These are phyloP conservation scores for Galemys pyrenaicus DNA, from an alignment of 2,113 vertebrate species.

Conservation along the genomic window DNA sequence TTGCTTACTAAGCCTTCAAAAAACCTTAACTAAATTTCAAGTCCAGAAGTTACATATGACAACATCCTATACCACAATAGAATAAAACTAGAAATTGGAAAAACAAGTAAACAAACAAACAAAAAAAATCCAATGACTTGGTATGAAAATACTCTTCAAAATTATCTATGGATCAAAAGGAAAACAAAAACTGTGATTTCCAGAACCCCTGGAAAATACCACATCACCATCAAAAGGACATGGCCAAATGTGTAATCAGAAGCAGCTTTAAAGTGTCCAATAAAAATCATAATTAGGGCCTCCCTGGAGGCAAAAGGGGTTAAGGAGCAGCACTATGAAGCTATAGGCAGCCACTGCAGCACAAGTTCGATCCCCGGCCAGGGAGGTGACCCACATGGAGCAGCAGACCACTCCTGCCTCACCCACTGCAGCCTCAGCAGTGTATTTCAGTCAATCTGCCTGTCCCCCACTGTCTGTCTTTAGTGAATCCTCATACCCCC, in stretches of 20 bases:
- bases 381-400: too few relatives aligned
- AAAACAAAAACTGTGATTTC: conserved; percentile 32
- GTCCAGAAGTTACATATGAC: background rate
- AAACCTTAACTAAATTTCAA: conserved; percentile 22
- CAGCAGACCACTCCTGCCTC: too few relatives aligned
- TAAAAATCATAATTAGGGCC: conserved; percentile 27
- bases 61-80: background rate
- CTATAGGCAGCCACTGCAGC: too few relatives aligned
- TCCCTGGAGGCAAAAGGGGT: too few relatives aligned
- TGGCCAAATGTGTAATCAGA: background rate
- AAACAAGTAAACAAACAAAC: background rate
- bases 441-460: too few relatives aligned
- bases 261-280: background rate
- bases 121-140: background rate
- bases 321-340: too few relatives aligned
- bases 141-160: conserved; percentile 36
- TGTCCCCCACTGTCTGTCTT: too few relatives aligned
- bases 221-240: background rate
- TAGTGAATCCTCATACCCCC: too few relatives aligned
- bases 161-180: background rate
- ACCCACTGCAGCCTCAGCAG: too few relatives aligned
- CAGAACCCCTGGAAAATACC: background rate
- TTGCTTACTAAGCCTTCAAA: background rate
- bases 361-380: too few relatives aligned
- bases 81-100: conserved; percentile 29